Conservation (phyloP, 2,797 vertebrate species). For the Meriones psammophilus region DNA sequence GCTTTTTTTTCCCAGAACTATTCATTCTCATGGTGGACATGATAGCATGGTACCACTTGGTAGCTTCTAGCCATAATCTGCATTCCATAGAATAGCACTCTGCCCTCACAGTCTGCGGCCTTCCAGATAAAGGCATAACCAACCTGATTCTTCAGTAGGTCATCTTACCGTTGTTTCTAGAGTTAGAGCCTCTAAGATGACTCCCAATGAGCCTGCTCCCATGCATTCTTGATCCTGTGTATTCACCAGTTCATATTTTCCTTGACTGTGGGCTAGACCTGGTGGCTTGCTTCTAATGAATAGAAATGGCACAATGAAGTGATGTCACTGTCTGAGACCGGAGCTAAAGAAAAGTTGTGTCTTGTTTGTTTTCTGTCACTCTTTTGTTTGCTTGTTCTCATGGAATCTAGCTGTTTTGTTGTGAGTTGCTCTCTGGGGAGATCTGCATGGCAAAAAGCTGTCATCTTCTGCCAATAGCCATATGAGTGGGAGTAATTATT, state of each 20-base stretch:
- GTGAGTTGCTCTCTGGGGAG: neutral
- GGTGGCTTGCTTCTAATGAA: constrained; percentile 1
- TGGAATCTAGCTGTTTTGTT: neutral
- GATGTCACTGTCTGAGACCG: neutral
- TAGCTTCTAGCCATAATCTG: neutral
- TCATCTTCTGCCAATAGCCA: constrained; percentile 23
- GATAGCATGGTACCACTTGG: neutral
- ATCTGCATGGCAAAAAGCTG: constrained; percentile 1
- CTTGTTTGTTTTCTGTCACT: neutral
- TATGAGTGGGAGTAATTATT: constrained; percentile 5
- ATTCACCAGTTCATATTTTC: neutral
- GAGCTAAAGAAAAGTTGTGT: neutral
- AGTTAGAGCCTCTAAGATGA: neutral
- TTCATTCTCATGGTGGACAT: neutral
- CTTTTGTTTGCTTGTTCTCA: constrained; percentile 10
- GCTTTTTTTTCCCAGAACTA: neutral
- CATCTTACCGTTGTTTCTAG: neutral
- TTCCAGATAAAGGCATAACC: neutral
- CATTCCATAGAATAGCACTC: neutral
- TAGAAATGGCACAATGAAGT: neutral
- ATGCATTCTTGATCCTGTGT: neutral
- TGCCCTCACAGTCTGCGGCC: neutral
- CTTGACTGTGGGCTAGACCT: neutral
- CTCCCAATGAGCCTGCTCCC: neutral
- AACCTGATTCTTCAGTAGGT: neutral